Evolutionary conservation across 1,140 invertebrate species (phyloP).

Genomic region (Portunus trituberculatus): DNA sequence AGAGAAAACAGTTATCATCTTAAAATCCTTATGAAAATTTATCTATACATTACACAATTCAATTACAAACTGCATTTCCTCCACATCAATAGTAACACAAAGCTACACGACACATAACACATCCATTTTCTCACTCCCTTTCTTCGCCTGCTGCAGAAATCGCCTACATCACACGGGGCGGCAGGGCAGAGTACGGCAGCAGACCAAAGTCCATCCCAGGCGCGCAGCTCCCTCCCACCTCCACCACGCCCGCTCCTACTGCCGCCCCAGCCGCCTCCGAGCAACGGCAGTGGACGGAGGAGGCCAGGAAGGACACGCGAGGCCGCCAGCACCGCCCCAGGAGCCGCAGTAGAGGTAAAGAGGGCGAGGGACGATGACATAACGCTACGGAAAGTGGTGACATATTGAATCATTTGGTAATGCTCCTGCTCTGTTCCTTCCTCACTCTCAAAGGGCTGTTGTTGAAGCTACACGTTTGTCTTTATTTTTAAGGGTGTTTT

Average conservation of each 20-base stretch:
- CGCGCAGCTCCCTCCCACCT: constrained; percentile 45
- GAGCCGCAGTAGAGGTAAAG: constrained; percentile 61
- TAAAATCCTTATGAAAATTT: too few relatives aligned
- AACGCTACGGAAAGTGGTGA: neutral
- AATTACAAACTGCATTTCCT: neutral
- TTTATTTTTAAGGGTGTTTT: too few relatives aligned
- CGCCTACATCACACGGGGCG: constrained; percentile 59
- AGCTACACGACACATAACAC: neutral
- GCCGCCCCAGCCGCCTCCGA: constrained; percentile 48
- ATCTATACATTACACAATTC: too few relatives aligned
- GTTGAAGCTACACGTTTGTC: too few relatives aligned
- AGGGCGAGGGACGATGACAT: neutral
- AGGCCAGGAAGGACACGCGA: constrained; percentile 58
- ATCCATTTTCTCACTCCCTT: too few relatives aligned
- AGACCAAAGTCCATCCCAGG: constrained; percentile 64
- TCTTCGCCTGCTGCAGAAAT: constrained; percentile 37
- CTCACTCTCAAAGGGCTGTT: too few relatives aligned
- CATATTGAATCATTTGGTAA: too few relatives aligned
- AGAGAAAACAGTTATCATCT: too few relatives aligned
- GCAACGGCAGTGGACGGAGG: constrained; percentile 56
- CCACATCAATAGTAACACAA: neutral
- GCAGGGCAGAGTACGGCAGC: constrained; percentile 55
- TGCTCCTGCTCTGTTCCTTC: too few relatives aligned
- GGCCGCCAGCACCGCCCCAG: constrained; percentile 36
- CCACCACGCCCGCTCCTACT: neutral